Base-by-base conservation (phyloP, 2,888 invertebrate species). In the Agrochola circellaris region DNA sequence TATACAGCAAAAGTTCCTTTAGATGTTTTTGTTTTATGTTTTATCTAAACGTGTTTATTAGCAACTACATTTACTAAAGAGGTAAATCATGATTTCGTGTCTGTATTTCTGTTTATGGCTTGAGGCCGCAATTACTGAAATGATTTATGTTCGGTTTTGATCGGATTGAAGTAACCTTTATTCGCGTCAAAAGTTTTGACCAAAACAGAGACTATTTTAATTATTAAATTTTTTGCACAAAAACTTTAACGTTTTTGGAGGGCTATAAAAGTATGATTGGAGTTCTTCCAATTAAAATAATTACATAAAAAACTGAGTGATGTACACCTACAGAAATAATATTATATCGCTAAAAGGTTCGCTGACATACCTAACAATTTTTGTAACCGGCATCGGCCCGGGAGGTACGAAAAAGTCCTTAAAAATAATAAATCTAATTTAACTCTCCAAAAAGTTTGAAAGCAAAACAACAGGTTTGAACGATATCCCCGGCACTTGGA, bases 371-470 rank as follows among this genome's bases (percentile, higher is more conserved):
- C 77, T 73, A 71, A 79, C 80, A 72, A 79, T 69, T 79, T 73
- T 66, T 77, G 69, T 42, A 54, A 77, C 73, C 42, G 9, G 9
- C 38, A 38, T 34, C 23, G 62, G 60, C 77, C 67, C 73, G 51
- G 74, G 81, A 83, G 87, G 87, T 86, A 84, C 83, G 82, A 82
- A 87, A 82, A 79, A 81, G 83, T 86, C 70, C 80, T 71, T 79
- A 80, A 87, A 88, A 90, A 87, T 87, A 85, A 91, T 89, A 89
- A 86, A 91, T 89, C 87, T 89, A 88, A 89, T 90, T 90, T 90
- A 88, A 90, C 84, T 85, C 83, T 79, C 79, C 81, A 88, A 89
- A 90, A 90, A 88, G 88, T 87, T 85, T 80, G 79, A 82, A 89
- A 87, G 83, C 85, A 88, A 86, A 87, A 90, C 85, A 88, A 89